phyloP scores from a whole-genome alignment of 2,113 vertebrate genomes.

The Neogale vison region DNA sequence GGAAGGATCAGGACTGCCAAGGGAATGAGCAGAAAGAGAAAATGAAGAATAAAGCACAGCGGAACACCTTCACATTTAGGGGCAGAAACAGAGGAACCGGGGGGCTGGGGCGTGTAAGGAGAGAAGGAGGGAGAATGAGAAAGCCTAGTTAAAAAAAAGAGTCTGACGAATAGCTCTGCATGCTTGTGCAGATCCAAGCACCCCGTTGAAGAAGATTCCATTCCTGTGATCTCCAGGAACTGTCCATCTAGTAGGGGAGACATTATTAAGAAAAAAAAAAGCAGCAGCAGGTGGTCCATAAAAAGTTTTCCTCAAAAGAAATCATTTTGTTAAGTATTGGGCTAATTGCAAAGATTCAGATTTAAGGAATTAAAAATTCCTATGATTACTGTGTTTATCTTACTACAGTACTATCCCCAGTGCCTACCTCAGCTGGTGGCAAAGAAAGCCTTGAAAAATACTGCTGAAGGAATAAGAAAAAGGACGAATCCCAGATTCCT shows the following conservation, averaged over 20 bases:
- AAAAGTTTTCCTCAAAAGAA: not conserved
- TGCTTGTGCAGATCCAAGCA: not conserved
- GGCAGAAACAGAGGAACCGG: not conserved
- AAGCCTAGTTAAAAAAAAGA: not conserved
- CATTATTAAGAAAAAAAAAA: not conserved
- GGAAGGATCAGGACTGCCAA: slow-evolving; percentile 3
- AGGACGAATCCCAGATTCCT: not conserved
- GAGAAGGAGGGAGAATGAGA: not conserved
- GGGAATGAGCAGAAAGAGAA: not conserved
- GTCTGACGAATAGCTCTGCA: not conserved
- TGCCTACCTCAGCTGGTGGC: not conserved
- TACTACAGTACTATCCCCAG: not conserved
- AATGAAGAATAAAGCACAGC: not conserved
- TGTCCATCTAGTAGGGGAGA: not conserved
- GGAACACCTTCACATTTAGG: not conserved
- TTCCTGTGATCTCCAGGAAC: not conserved
- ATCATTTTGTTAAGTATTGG: not conserved
- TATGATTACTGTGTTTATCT: not conserved
- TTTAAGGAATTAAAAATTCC: not conserved
- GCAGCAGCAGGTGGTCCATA: not conserved
- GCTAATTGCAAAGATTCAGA: not conserved
- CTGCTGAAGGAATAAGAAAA: not conserved
- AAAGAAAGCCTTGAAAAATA: not conserved
- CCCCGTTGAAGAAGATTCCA: not conserved
- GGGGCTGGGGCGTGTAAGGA: no score